Percentiles rank a stretch among this genome's conserved stretches.
Conservation (phyloP, 2,113 vertebrate genomes). For the Sardina pilchardus region DNA sequence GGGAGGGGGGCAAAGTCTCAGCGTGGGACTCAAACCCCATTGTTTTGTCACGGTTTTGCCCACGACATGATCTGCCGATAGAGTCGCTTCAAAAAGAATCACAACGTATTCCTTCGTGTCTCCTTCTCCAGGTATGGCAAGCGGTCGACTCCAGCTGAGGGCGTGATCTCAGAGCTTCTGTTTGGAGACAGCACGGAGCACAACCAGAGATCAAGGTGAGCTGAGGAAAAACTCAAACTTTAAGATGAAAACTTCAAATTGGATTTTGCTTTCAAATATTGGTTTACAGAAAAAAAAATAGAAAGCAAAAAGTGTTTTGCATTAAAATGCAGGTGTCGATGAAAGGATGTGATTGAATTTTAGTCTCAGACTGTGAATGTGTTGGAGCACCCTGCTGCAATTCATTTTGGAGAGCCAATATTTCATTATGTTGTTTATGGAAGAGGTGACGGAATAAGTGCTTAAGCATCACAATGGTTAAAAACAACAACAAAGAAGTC, state of each 20-base stretch:
- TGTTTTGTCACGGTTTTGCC: neutral
- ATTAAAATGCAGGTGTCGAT: neutral
- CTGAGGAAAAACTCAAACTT: neutral
- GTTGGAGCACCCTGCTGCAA: neutral
- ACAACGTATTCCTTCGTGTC: neutral
- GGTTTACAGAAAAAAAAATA: neutral
- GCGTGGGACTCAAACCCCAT: neutral
- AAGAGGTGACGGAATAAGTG: neutral
- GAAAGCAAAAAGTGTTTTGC: neutral
- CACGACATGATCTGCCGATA: neutral
- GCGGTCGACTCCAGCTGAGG: slow-evolving; percentile 71
- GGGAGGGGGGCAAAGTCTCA: too few species aligned
- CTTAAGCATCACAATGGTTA: neutral
- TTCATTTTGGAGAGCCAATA: neutral
- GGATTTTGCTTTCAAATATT: neutral
- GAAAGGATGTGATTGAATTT: neutral
- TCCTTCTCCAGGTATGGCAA: slow-evolving; percentile 82
- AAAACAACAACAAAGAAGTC: neutral
- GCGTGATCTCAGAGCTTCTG: slow-evolving; percentile 68
- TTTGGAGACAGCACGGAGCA: slow-evolving; percentile 67
- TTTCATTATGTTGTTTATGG: neutral
- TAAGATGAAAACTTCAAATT: neutral
- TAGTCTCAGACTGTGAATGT: neutral
- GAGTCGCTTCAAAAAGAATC: neutral
- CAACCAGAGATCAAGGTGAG: slow-evolving; percentile 76